Percentiles rank a stretch among this genome's conserved stretches.
Conservation (phyloP, 2,113 vertebrate species). For the Pluvianellus socialis region DNA sequence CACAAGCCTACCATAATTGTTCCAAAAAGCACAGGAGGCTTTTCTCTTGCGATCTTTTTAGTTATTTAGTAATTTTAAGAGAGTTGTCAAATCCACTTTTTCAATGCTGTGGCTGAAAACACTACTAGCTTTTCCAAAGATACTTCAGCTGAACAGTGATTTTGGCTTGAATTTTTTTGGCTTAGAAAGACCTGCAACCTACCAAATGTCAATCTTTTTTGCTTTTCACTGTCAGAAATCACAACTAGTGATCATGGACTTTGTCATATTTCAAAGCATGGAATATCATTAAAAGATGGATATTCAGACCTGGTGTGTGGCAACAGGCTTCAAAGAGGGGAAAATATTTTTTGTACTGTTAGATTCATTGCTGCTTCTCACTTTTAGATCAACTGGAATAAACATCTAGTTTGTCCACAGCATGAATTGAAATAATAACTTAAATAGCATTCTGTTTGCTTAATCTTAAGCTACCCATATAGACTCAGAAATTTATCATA, state of each 20-base stretch:
- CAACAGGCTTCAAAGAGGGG: not conserved
- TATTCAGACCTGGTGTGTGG: not conserved
- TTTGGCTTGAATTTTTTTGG: constrained; percentile 2
- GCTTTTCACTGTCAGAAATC: not conserved
- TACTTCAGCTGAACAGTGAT: not conserved
- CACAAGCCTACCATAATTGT: not conserved
- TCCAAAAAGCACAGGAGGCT: not conserved
- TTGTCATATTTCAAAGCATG: not conserved
- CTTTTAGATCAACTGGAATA: not conserved
- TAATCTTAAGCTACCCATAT: not conserved
- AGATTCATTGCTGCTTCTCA: not conserved
- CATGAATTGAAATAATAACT: not conserved
- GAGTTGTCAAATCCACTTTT: constrained; percentile 1
- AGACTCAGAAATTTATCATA: not conserved
- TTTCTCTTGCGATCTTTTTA: not conserved
- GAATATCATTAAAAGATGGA: not conserved
- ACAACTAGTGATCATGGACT: not conserved
- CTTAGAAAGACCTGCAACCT: not conserved
- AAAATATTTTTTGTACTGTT: not conserved
- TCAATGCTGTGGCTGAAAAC: not conserved
- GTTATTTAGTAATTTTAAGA: not conserved
- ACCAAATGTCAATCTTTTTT: not conserved
- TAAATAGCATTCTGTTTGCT: not conserved
- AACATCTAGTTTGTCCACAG: not conserved
- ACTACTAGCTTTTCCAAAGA: not conserved